Base-by-base conservation (phyloP, 2,113 vertebrate genomes). In the Lynx canadensis region DNA sequence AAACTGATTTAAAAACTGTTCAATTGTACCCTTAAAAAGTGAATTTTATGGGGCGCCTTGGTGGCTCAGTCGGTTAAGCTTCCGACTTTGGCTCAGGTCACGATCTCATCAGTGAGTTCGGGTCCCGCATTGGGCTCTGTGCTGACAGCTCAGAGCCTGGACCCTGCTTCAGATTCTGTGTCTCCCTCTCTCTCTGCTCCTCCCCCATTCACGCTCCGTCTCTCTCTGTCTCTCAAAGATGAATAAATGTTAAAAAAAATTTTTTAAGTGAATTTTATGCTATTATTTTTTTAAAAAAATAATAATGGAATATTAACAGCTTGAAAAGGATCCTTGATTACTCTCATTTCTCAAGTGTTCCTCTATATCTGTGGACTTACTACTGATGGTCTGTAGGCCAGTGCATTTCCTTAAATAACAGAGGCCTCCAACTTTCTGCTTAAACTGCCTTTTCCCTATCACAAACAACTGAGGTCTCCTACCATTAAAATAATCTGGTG, bases 401-500 rank as follows among this genome's bases (percentile, higher is more conserved):
- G 29, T 31, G 50, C 60, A 55, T 23, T 41, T 45, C 71, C 57
- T 73, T 89, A 93, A 82, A 76, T 38, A 92, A 63, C 3, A 45
- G 19, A 92, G n/a, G 41, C 8, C 66, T 25, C 52, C 83, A 65
- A 74, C 19, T 31, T 76, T 66, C 69, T 89, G 68, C 66, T 89
- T 50, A 68, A 92, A 66, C 55, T 63, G 31, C 6, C n/a, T 29
- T 84, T 84, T 90, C 57, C 11, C 68, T 80, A 18, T 57, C 9
- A 66, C n/a, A 66, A 88, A 95, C 10, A 81, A 66, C n/a, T 36
- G 45, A 65, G 16, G 27, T 96, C 55, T 96, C 23, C n/a, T 29
- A 81, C 45, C 71, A 88, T 66, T 92, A 88, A 81, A 92, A 88
- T 81, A 92, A 74, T 63, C n/a, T 91, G 41, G 23, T 21, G 29